Percentiles rank a stretch among this genome's conserved stretches.
Conservation (phyloP, 2,797 vertebrate species). For the Meriones psammophilus region DNA sequence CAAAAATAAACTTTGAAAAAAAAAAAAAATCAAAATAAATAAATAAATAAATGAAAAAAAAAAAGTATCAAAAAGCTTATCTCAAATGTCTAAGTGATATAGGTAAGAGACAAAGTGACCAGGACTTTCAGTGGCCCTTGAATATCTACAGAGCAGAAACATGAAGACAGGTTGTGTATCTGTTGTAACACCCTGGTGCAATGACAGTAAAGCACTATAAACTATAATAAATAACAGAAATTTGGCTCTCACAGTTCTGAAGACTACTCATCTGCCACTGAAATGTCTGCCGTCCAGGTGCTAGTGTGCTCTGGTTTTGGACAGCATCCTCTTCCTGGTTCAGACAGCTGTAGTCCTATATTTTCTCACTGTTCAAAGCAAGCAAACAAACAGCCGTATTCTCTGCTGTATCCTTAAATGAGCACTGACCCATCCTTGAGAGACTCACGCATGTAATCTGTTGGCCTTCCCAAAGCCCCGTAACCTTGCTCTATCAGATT, state of each 20-base stretch:
- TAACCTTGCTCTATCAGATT: neutral
- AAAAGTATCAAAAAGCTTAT: neutral
- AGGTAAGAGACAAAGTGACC: neutral
- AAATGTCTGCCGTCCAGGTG: neutral
- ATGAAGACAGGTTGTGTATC: neutral
- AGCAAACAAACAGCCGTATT: neutral
- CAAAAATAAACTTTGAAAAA: no score
- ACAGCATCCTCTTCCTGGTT: neutral
- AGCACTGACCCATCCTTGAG: neutral
- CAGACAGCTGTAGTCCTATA: neutral
- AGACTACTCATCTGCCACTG: neutral
- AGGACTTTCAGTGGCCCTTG: neutral
- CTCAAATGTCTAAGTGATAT: neutral
- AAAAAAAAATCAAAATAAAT: no score
- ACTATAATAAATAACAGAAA: neutral
- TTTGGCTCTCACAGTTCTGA: neutral
- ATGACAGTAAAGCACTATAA: neutral
- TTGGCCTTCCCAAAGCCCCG: neutral
- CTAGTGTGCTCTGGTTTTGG: rapidly evolving
- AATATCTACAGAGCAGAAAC: neutral
- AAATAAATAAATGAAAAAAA: no score
- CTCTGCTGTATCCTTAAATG: neutral
- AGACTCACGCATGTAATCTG: neutral
- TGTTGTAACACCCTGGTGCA: neutral
- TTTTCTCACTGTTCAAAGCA: neutral